These are phyloP conservation scores for Arizona elegans DNA, from an alignment of 2,113 vertebrate species.

Conservation along the genomic window DNA sequence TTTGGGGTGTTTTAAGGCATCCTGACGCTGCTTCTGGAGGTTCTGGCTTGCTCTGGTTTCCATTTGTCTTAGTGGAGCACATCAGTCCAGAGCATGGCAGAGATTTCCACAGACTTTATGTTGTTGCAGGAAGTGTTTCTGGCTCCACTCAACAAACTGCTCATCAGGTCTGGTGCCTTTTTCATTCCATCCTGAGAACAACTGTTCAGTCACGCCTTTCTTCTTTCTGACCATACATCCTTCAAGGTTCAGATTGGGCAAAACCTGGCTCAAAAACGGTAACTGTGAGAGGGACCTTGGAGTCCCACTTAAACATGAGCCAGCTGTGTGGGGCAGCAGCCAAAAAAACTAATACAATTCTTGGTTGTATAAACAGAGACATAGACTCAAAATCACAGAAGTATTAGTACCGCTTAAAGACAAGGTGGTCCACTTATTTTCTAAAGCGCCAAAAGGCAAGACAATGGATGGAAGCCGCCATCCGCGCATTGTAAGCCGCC, in stretches of 20 bases:
- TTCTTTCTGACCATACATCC: not conserved
- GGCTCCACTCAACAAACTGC: not conserved
- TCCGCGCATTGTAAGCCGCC: no score
- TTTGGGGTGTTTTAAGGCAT: not conserved
- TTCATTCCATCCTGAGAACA: not conserved
- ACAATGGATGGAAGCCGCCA: not conserved
- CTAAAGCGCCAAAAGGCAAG: not conserved
- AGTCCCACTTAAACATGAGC: no score
- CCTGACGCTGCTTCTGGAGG: not conserved
- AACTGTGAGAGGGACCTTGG: no score
- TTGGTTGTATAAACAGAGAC: not conserved
- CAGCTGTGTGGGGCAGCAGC: not conserved
- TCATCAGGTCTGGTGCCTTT: not conserved
- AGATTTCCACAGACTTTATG: not conserved
- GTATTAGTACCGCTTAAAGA: not conserved
- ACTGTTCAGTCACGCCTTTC: not conserved
- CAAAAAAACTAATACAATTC: not conserved
- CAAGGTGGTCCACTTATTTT: not conserved
- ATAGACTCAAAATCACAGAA: not conserved
- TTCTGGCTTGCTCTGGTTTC: not conserved
- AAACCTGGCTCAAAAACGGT: not conserved
- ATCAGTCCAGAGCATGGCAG: not conserved
- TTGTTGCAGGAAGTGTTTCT: not conserved
- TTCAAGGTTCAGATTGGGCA: not conserved
- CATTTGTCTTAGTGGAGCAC: not conserved